Evolutionary conservation across 2,797 vertebrate species (phyloP), one percentile per base, ranked within the genome.

Genomic region (Rachycentron canadum): DNA sequence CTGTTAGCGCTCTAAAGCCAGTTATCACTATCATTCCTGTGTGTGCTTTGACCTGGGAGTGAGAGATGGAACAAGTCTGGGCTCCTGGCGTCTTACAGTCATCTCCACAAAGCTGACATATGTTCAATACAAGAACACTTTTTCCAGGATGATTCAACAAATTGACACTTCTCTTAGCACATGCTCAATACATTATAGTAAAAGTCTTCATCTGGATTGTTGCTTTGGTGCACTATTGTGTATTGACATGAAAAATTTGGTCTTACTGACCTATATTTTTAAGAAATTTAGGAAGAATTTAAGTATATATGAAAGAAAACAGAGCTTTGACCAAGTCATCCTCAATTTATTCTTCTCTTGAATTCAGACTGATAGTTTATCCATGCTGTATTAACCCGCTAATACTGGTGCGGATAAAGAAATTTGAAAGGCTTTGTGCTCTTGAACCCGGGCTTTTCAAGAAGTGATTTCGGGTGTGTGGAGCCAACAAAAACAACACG

Each of bases 41-140:
- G 41, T 73, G 57, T 21, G 56, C 26, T 84, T 34, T 74, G 81
- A 86, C 25, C 69, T 53, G 21, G 26, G 69, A 68, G 13, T 13
- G 32, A 79, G 34, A 43, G 58, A 21, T 11, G 58, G 50, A 83
- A 49, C 9, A 23, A 0, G 23, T 73, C 53, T 38, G 23, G 10
- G 10, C 40, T 70, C n/a, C 17, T 34, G 17, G 50, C 4, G 14
- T 53, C 43, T 57, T 63, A 34, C 43, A 60, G 21, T 38, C 55
- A 30, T 67, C 69, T 26, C 38, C 2, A 19, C 57, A 59, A 32
- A 50, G 52, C 45, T 26, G 47, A 76, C 26, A 53, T 11, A 17
- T 58, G 52, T 36, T 69, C 49, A 63, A 23, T 56, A 5, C 52
- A 19, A 19, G 38, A 19, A 30, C 0, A 2, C 30, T 26, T 53